Evolutionary conservation across 1,140 invertebrate genomes (phyloP).

Genomic region (Penaeus japonicus): DNA sequence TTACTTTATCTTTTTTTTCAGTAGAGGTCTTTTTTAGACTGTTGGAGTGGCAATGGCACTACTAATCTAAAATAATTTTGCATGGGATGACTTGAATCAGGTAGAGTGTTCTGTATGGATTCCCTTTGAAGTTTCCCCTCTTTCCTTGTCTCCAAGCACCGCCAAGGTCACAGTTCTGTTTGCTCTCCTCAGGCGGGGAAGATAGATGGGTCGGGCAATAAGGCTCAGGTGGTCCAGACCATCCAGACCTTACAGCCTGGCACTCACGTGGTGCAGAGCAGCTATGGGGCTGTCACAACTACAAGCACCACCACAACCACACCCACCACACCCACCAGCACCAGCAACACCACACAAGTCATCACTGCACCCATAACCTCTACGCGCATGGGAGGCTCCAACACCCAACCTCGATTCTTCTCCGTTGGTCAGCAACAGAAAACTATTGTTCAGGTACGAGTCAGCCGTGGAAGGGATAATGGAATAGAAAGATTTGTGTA

Average conservation of each 20-base stretch:
- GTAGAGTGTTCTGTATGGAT: no score
- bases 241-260: conserved; percentile 30
- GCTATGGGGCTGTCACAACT: not conserved
- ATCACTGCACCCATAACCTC: not conserved
- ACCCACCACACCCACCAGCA: conserved; percentile 10
- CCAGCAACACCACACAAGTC: conserved; percentile 9
- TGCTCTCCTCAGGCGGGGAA: conserved; percentile 23
- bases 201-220: conserved; percentile 32
- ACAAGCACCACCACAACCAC: conserved; percentile 15
- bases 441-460: conserved; percentile 37
- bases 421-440: conserved; percentile 45
- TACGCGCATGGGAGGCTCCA: not conserved
- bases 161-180: no score
- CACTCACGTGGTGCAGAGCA: conserved; percentile 19
- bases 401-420: conserved; percentile 42
- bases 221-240: conserved; percentile 41
- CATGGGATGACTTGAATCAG: no score
- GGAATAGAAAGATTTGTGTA: not conserved
- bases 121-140: no score
- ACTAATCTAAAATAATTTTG: no score
- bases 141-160: no score
- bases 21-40: no score
- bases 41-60: no score
- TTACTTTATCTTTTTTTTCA: no score
- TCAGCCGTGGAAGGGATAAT: no score